These are phyloP conservation scores for Hoplodrina ambigua DNA, from an alignment of 2,888 invertebrate species.

Conservation along the genomic window DNA sequence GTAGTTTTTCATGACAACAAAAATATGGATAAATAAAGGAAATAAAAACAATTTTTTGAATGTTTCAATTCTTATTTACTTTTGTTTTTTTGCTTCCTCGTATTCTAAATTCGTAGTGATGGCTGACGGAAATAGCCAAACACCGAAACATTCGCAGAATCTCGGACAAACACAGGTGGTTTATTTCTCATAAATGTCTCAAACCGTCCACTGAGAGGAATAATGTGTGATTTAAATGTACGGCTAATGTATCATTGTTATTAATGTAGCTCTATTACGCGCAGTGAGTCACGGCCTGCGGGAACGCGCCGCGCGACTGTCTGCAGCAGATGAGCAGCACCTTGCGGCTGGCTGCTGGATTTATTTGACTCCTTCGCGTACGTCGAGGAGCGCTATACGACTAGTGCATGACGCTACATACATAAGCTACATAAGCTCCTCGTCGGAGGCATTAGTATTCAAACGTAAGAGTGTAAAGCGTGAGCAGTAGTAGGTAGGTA, in stretches of 20 bases:
- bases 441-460: conserved; percentile 40
- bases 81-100: conserved; percentile 16
- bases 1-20: not conserved
- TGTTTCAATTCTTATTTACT: conserved; percentile 3
- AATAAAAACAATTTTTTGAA: conserved; percentile 24
- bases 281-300: too few relatives aligned
- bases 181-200: conserved; percentile 47
- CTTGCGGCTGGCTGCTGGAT: not conserved
- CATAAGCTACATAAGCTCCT: too few relatives aligned
- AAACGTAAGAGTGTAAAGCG: conserved; percentile 17
- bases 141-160: conserved; percentile 28
- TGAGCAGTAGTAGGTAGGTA: not conserved
- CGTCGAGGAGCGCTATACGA: not conserved
- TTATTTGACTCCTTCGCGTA: not conserved
- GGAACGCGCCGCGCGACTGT: conserved; percentile 2
- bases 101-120: conserved; percentile 18
- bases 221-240: conserved; percentile 33
- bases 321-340: not conserved
- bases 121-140: conserved; percentile 27
- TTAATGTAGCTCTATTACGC: conserved; percentile 5
- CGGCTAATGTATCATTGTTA: conserved; percentile 34
- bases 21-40: conserved; percentile 16
- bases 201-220: conserved; percentile 32
- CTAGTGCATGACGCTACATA: too few relatives aligned
- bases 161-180: conserved; percentile 47